phyloP scores from a whole-genome alignment of 2,113 vertebrate species.

The Laticauda colubrina region DNA sequence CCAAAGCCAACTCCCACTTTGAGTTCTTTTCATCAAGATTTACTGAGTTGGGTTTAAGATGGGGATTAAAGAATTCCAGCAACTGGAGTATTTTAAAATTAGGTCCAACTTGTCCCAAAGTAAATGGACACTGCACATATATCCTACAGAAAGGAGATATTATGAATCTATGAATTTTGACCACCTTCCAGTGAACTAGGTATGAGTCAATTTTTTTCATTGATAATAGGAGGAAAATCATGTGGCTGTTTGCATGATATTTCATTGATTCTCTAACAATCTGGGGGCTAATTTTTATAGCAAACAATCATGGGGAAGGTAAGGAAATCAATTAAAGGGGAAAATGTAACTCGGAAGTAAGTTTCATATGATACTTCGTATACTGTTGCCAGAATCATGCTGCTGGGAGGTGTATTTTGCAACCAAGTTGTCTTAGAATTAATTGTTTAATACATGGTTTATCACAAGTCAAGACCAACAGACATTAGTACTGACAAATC shows the following conservation, averaged over 20 bases:
- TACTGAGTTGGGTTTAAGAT: not conserved
- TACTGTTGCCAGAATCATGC: not conserved
- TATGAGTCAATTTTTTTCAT: not conserved
- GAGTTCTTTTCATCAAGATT: not conserved
- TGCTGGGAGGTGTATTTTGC: not conserved
- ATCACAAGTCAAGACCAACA: not conserved
- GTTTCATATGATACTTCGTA: not conserved
- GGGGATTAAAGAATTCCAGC: not conserved
- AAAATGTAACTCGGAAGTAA: not conserved
- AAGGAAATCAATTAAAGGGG: not conserved
- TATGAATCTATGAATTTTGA: not conserved
- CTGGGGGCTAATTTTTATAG: not conserved
- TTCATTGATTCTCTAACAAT: not conserved
- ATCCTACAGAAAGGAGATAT: not conserved
- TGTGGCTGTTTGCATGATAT: not conserved
- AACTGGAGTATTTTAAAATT: not conserved
- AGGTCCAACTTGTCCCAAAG: not conserved
- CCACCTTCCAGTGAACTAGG: not conserved
- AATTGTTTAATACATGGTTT: not conserved
- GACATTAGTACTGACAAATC: not conserved
- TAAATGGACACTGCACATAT: not conserved
- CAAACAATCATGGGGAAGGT: not conserved
- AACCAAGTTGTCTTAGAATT: not conserved
- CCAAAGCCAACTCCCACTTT: not conserved
- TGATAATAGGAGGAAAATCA: not conserved